phyloP scores from a whole-genome alignment of 2,113 vertebrate species.

The Prunella himalayana region DNA sequence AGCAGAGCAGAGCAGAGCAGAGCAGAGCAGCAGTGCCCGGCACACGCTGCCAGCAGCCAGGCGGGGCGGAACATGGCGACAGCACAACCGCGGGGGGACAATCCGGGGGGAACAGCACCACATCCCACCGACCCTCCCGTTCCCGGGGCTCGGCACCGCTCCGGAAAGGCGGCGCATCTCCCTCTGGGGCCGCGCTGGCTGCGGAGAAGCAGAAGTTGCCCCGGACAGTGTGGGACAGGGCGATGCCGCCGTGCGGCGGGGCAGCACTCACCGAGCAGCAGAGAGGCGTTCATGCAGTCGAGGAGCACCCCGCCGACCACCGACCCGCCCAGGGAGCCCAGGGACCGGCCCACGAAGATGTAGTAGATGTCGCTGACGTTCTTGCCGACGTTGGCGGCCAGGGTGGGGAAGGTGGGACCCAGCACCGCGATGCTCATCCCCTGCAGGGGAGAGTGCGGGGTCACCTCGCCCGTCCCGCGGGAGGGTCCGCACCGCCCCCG shows the following conservation, averaged over 20 bases:
- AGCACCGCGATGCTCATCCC: conserved; percentile 88
- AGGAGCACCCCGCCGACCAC: conserved; percentile 85
- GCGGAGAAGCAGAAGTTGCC: neutral
- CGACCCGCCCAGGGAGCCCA: conserved; percentile 87
- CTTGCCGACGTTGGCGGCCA: conserved; percentile 84
- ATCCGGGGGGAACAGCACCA: neutral
- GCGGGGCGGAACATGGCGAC: fast-evolving
- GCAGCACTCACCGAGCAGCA: conserved; percentile 84
- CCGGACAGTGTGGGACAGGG: too few species aligned
- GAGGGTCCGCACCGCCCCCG: neutral
- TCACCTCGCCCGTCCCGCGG: neutral
- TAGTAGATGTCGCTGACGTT: conserved; percentile 88
- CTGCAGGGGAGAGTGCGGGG: conserved; percentile 52
- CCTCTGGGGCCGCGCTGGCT: neutral
- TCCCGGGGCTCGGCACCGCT: neutral
- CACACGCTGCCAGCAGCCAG: fast-evolving
- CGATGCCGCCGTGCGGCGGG: too few species aligned
- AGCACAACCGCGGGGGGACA: too few species aligned
- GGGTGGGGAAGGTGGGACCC: conserved; percentile 87
- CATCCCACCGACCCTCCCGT: neutral
- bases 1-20: too few species aligned
- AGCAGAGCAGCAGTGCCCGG: fast-evolving
- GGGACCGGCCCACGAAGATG: conserved; percentile 87
- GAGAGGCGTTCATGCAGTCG: conserved; percentile 79
- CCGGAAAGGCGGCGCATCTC: fast-evolving